Conservation (phyloP, 2,797 vertebrate genomes). For the Sebastes vulpes region DNA sequence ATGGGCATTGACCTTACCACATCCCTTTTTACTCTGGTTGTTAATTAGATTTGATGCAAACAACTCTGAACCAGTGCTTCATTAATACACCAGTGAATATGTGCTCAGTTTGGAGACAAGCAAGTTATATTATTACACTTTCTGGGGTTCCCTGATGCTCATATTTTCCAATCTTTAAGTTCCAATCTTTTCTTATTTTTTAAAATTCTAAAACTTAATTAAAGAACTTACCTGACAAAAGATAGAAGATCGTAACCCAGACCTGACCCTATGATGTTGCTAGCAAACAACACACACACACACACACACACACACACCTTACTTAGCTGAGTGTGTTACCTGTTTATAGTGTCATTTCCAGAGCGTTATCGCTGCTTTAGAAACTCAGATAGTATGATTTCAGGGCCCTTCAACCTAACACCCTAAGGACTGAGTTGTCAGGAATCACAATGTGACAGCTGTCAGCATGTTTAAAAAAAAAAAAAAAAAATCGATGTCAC, state of each 20-base stretch:
- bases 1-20: background rate
- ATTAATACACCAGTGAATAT: background rate
- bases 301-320: background rate
- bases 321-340: background rate
- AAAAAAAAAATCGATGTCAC: background rate
- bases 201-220: too few relatives aligned
- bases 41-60: background rate
- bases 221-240: background rate
- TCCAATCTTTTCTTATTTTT: background rate
- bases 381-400: background rate
- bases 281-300: background rate
- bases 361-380: background rate
- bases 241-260: background rate
- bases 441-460: conserved; percentile 4
- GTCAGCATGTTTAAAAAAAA: background rate
- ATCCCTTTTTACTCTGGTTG: background rate
- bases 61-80: background rate
- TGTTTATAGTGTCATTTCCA: background rate
- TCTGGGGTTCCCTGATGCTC: background rate
- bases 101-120: background rate
- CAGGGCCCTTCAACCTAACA: background rate
- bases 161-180: background rate
- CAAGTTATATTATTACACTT: background rate
- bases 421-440: background rate
- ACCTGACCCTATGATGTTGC: background rate